A percentile compares a stretch with the other conserved stretches of the same genome.
Evolutionary conservation across 2,113 vertebrate species (phyloP).

Genomic region (Hippocampus guttulatus): DNA sequence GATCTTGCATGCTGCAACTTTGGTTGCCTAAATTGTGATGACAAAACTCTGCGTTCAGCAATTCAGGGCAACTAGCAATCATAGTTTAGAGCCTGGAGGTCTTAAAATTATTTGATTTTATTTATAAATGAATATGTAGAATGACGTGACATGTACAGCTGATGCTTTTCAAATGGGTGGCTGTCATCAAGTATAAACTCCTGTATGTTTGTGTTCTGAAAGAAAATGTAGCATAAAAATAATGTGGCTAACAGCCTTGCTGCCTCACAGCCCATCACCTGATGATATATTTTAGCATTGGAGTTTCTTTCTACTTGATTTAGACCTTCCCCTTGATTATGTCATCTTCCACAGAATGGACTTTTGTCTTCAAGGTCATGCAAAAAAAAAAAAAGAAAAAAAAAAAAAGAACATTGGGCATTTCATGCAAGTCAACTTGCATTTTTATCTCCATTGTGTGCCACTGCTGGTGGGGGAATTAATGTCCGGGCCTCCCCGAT

Average conservation of each 20-base stretch:
- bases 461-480: conserved; percentile 8
- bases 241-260: no score
- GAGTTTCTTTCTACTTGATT: not conserved
- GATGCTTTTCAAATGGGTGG: no score
- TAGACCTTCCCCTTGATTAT: not conserved
- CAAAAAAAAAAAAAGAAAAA: not conserved
- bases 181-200: no score
- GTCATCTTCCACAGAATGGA: not conserved
- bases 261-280: no score
- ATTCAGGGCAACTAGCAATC: not conserved
- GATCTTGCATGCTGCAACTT: not conserved
- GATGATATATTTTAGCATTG: not conserved
- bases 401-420: not conserved
- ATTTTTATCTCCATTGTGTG: conserved; percentile 13
- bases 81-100: not conserved
- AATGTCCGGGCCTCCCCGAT: not conserved
- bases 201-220: no score
- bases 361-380: conserved; percentile 6
- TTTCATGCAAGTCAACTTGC: conserved; percentile 6
- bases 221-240: no score
- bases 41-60: not conserved
- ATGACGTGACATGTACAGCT: no score
- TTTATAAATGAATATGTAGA: no score
- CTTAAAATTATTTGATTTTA: not conserved
- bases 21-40: not conserved